These are phyloP conservation scores for Phoebastria nigripes DNA, from an alignment of 2,797 vertebrate genomes.

Conservation along the genomic window DNA sequence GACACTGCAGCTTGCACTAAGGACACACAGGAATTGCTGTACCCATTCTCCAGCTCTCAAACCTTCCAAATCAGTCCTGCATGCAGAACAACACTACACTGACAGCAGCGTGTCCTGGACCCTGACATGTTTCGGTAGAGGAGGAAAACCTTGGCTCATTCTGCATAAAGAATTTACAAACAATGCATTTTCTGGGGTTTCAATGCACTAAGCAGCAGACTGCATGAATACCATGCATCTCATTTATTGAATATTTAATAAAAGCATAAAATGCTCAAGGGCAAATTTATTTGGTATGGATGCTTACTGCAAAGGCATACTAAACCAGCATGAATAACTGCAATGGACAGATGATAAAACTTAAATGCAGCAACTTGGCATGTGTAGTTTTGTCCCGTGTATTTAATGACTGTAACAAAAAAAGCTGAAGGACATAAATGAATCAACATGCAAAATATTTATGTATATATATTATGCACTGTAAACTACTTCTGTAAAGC, in stretches of 20 bases:
- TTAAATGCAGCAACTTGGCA: neutral
- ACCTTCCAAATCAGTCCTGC: neutral
- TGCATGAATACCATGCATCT: neutral
- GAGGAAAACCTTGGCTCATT: neutral
- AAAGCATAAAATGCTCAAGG: neutral
- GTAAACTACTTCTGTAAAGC: neutral
- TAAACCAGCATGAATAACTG: neutral
- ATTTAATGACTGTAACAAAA: neutral
- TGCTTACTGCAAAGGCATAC: neutral
- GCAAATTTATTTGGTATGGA: neutral
- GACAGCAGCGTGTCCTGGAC: neutral
- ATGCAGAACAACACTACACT: neutral
- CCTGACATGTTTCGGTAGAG: neutral
- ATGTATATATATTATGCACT: neutral
- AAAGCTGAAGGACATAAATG: neutral
- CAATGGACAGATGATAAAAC: neutral
- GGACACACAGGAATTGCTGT: neutral
- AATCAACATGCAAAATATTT: neutral
- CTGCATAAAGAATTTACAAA: neutral
- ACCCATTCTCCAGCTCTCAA: neutral
- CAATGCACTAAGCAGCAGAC: neutral
- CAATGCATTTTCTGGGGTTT: neutral
- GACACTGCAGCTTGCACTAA: neutral
- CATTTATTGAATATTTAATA: conserved; percentile 8
- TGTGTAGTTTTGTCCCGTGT: neutral